phyloP scores from a whole-genome alignment of 2,888 invertebrate genomes.

The Andrena chrysosceles region DNA sequence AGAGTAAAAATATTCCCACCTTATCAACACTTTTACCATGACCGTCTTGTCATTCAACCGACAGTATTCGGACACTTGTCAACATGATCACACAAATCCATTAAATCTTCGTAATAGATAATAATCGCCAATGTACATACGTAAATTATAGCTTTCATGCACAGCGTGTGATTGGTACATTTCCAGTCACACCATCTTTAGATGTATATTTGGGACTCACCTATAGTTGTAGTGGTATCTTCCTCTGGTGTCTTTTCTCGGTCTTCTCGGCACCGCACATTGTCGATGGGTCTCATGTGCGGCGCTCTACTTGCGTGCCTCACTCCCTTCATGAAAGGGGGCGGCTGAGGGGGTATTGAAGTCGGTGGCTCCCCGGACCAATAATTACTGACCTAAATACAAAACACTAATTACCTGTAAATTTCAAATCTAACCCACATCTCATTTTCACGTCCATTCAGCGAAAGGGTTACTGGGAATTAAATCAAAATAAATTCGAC shows the following conservation, averaged over 20 bases:
- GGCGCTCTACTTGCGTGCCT: constrained; percentile 77
- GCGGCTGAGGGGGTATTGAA: constrained; percentile 74
- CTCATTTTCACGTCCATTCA: background rate
- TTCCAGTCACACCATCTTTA: background rate
- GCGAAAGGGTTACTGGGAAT: constrained; percentile 15
- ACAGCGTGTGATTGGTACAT: background rate
- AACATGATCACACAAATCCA: background rate
- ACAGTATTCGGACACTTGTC: background rate
- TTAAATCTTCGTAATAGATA: background rate
- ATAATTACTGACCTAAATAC: constrained; percentile 73
- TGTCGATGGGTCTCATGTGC: constrained; percentile 76
- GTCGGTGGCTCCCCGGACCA: constrained; percentile 80
- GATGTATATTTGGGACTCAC: constrained; percentile 63
- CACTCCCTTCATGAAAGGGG: constrained; percentile 82
- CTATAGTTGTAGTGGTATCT: constrained; percentile 81
- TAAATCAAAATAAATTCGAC: constrained; percentile 7
- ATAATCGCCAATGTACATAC: background rate
- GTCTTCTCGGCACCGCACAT: constrained; percentile 79
- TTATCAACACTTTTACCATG: background rate
- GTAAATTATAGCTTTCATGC: background rate
- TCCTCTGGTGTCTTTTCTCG: constrained; percentile 83
- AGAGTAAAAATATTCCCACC: constrained; percentile 75
- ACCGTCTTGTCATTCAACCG: background rate
- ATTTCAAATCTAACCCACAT: background rate
- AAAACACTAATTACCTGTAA: constrained; percentile 29